Evolutionary conservation across 2,113 vertebrate genomes (phyloP), one percentile per base, ranked within the genome.

Genomic region (Macroglossus sobrinus): DNA sequence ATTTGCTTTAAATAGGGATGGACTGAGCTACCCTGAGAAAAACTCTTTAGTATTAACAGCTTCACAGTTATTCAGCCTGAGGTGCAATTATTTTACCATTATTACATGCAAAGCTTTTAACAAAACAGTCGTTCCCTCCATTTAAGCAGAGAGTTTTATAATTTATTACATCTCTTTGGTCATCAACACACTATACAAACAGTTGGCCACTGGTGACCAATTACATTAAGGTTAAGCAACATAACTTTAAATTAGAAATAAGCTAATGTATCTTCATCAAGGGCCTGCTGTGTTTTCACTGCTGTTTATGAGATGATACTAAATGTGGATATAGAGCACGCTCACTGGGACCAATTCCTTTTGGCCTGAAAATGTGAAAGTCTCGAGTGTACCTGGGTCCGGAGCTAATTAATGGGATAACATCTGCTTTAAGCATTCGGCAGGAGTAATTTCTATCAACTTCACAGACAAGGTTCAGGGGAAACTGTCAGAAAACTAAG

Each of bases 191-290:
- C 98, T 97, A 98, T 98, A 98, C 98, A 98, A 99, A 98, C 98
- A 98, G 98, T 99, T 99, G 98, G 98, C 99, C 99, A 99, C 99
- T 91, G 89, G 99, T 99, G 99, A 99, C 99, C 99, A 99, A 99
- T 99, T 99, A 99, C 98, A 98, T 97, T 97, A 97, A 98, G 98
- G 98, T 98, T 99, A 98, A 98, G 98, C 98, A 98, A 98, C 97
- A 98, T 98, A 98, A 98, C 98, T 98, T 98, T 97, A 98, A 98
- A 98, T 98, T 98, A 99, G 98, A 98, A 99, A 98, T 99, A 98
- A 98, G 98, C 98, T 98, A 98, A 99, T 98, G 98, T 97, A 95
- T 98, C 98, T 98, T 99, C 98, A 98, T 99, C 98, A 99, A 98
- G 98, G 98, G 96, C 98, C 98, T 98, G 98, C 98, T 98, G 97